Base-by-base conservation (phyloP, 2,113 vertebrate species). In the Thalassarche chlororhynchos region DNA sequence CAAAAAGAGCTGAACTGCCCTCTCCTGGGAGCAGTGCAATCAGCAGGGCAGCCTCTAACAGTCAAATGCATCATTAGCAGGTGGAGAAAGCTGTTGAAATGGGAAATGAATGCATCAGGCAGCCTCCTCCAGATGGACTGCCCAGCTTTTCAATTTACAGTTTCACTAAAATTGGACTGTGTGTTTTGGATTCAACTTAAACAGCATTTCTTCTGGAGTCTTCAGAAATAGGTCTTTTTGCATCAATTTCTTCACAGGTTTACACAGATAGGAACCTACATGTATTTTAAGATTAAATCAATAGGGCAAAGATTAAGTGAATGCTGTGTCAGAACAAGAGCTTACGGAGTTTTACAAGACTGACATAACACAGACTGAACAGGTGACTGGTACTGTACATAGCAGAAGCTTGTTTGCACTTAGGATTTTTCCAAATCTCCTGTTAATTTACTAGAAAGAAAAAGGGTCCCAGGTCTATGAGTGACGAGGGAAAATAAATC, bases 1-100 rank as follows among this genome's bases (percentile, higher is more conserved):
- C 13, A 78, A 3, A 40, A 92, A 87, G 94, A 88, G 80, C 89
- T 26, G 94, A 96, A 93, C 70, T 95, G 95, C 93, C 95, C 93
- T 95, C 84, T 96, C 92, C 92, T 79, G 95, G 93, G 93, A 97
- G 91, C 92, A 44, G 79, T 1, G 80, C 46, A 82, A 81, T 76
- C 89, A 90, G 93, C 93, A 97, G 91, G 87, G 69, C 90, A 90
- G 89, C 75, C 60, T 87, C 81, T 21, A 42, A 4, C 54, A 46
- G 70, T n/a, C 74, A 57, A 68, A 62, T 8, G 7, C 75, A 55
- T 55, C 90, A 34, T 36, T 31, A 85, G 94, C 89, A 32, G 86
- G 34, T 29, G 85, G n/a, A 65, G 75, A 69, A 79, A 89, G 90
- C 83, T 51, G 79, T 9, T 32, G 66, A 36, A 36, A 76, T 1